These are phyloP conservation scores for Dichetophora obliterata DNA, from an alignment of 2,888 invertebrate species.

Conservation along the genomic window DNA sequence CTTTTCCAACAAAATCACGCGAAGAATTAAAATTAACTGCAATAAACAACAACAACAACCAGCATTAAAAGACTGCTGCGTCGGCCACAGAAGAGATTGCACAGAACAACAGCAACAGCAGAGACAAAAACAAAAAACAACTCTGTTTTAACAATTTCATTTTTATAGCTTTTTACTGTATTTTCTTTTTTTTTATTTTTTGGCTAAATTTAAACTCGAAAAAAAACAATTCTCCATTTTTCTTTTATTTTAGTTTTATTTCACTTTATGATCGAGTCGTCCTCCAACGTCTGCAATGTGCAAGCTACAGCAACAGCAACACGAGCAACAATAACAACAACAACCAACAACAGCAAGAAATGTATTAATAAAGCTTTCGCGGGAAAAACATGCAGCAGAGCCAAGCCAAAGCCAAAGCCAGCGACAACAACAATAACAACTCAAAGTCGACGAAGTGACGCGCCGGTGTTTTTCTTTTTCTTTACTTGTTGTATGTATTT, in stretches of 20 bases:
- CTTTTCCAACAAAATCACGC: constrained; percentile 26
- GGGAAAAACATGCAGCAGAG: constrained; percentile 39
- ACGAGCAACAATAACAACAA: background rate
- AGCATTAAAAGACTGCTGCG: background rate
- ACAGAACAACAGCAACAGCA: background rate
- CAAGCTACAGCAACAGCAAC: constrained; percentile 7
- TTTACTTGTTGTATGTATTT: background rate
- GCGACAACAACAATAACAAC: constrained; percentile 18
- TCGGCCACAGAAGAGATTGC: background rate
- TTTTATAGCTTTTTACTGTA: background rate
- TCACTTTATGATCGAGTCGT: constrained; percentile 2
- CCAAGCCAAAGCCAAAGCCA: constrained; percentile 14
- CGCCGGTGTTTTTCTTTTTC: constrained; percentile 23
- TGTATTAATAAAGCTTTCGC: constrained; percentile 46
- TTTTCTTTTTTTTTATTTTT: background rate
- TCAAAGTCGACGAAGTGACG: constrained; percentile 2
- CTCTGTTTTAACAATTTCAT: constrained; percentile 11
- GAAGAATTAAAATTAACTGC: constrained; percentile 34
- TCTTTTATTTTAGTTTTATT: background rate
- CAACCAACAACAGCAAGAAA: constrained; percentile 17
- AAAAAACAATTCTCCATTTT: background rate
- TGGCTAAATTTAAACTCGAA: constrained; percentile 26
- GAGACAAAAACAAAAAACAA: background rate
- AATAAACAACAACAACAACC: constrained; percentile 13
- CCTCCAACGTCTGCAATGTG: background rate